Conservation (phyloP, 2,797 vertebrate genomes). For the Cuniculus paca region DNA sequence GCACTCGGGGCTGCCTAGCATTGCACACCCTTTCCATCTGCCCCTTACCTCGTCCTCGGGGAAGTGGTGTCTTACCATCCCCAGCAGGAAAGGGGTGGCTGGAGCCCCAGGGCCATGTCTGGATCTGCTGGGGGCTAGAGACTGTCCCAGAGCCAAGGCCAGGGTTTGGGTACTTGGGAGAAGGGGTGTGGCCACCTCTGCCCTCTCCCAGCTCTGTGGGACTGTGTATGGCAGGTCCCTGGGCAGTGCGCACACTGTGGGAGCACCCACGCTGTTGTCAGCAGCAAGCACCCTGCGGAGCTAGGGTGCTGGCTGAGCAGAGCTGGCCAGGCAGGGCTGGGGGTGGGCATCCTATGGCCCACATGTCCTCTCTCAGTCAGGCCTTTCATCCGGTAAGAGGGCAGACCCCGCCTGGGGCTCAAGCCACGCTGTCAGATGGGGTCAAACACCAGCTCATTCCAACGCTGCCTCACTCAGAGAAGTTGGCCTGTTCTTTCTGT, state of each 20-base stretch:
- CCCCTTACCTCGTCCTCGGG: too few species aligned
- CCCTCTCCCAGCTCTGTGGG: fast-evolving
- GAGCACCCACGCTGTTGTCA: fast-evolving
- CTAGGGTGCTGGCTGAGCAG: neutral
- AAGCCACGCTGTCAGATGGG: neutral
- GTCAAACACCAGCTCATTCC: neutral
- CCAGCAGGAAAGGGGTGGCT: too few species aligned
- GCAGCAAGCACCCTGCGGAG: neutral
- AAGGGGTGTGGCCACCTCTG: fast-evolving
- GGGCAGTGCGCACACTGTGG: fast-evolving
- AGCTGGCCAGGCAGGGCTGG: neutral
- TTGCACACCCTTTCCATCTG: fast-evolving
- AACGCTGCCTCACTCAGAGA: neutral
- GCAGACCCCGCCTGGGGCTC: neutral
- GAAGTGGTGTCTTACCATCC: neutral
- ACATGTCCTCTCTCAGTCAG: neutral
- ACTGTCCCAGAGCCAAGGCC: neutral
- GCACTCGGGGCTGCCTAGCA: fast-evolving
- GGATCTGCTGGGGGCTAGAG: fast-evolving
- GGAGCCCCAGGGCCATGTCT: fast-evolving
- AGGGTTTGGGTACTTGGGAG: neutral
- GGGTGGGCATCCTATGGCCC: neutral
- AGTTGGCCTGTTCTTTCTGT: neutral
- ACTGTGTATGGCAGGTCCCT: fast-evolving
- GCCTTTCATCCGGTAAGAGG: neutral